Percentiles rank a stretch among this genome's conserved stretches.
Evolutionary conservation across 2,113 vertebrate genomes (phyloP).

Genomic region (Otus sunia): DNA sequence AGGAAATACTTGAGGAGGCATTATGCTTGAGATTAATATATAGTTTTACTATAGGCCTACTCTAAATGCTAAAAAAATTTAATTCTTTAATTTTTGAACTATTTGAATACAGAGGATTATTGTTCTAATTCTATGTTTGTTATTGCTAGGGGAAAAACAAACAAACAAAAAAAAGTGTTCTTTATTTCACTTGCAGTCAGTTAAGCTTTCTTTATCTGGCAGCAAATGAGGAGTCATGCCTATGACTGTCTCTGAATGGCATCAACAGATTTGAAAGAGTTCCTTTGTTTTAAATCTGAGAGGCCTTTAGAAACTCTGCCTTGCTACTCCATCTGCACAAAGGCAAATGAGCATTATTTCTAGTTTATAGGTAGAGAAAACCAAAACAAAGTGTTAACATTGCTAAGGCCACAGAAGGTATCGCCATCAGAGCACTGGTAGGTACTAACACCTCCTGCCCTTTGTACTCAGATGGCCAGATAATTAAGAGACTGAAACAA

Average conservation of each 20-base stretch:
- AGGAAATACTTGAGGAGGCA: not conserved
- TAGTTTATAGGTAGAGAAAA: not conserved
- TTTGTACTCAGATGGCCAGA: not conserved
- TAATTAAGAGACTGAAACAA: not conserved
- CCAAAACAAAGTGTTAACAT: not conserved
- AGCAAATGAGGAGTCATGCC: not conserved
- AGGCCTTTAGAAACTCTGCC: not conserved
- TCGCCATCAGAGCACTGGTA: not conserved
- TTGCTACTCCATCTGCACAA: not conserved
- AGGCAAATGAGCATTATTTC: not conserved
- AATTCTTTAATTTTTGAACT: not conserved
- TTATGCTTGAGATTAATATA: not conserved
- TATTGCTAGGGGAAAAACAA: not conserved
- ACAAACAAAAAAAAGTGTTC: not conserved
- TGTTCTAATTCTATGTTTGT: not conserved
- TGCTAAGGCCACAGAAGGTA: not conserved
- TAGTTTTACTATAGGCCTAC: not conserved
- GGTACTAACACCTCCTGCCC: not conserved
- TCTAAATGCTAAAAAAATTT: not conserved
- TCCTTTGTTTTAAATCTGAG: not conserved
- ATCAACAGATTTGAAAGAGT: not conserved
- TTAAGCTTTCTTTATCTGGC: not conserved
- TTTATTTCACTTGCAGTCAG: not conserved
- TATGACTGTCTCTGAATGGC: not conserved
- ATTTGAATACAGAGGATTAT: not conserved